A percentile compares a stretch with the other conserved stretches of the same genome.
phyloP scores from a whole-genome alignment of 2,797 vertebrate species.

The Cuculus canorus region DNA sequence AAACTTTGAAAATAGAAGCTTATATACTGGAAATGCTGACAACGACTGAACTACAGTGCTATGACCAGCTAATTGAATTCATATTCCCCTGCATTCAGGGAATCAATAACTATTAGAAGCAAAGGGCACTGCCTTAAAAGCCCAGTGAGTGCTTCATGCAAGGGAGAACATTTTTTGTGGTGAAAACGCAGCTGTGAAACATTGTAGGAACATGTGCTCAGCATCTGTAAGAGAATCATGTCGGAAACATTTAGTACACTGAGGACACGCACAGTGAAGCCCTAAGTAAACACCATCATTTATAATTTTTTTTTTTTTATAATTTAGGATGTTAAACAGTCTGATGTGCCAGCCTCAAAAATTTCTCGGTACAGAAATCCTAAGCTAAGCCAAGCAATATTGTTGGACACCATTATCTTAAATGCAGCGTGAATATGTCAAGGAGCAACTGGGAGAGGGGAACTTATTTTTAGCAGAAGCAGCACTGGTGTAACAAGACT shows the following conservation, averaged over 20 bases:
- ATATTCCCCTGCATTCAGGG: slow-evolving; percentile 14
- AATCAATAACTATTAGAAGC: slow-evolving; percentile 57
- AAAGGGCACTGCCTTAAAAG: slow-evolving; percentile 37
- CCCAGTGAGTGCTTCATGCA: not conserved
- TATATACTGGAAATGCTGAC: slow-evolving; percentile 23
- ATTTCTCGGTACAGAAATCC: not conserved
- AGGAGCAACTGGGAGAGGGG: not conserved
- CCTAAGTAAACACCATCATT: not conserved
- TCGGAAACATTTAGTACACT: not conserved
- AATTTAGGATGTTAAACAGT: not conserved
- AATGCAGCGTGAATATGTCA: not conserved
- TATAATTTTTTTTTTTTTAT: not conserved
- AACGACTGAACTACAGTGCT: slow-evolving; percentile 28
- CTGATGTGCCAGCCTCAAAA: not conserved
- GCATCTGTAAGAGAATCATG: not conserved
- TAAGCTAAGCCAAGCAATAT: not conserved
- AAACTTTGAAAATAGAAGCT: slow-evolving; percentile 34
- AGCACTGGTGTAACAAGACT: not conserved
- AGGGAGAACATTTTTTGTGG: not conserved
- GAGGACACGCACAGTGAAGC: not conserved
- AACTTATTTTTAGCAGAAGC: not conserved
- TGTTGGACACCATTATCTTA: not conserved
- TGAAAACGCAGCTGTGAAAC: not conserved
- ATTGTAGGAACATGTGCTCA: not conserved
- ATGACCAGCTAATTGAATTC: slow-evolving; percentile 54